A percentile compares a stretch with the other conserved stretches of the same genome.
Evolutionary conservation across 2,888 invertebrate genomes (phyloP).

Genomic region (Uloborus plumipes): DNA sequence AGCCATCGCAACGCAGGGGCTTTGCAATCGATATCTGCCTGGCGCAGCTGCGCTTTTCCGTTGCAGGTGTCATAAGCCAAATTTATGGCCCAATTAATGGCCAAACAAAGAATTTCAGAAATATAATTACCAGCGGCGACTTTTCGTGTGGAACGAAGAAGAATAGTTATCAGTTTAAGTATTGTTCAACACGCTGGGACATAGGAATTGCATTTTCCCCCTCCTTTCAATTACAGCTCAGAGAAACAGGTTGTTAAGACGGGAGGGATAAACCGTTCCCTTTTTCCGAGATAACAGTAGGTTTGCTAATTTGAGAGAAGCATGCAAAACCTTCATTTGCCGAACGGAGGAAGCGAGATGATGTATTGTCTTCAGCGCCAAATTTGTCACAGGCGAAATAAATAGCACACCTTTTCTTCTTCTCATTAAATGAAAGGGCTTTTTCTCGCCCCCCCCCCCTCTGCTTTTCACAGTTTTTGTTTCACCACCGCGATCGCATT

Average conservation of each 20-base stretch:
- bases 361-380: slow-evolving; percentile 49
- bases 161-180: slow-evolving; percentile 64
- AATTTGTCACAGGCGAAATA: slow-evolving; percentile 51
- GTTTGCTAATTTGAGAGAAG: slow-evolving; percentile 60
- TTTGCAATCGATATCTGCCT: slow-evolving; percentile 45
- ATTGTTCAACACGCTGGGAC: slow-evolving; percentile 52
- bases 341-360: slow-evolving; percentile 34
- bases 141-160: slow-evolving; percentile 57
- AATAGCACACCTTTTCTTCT: slow-evolving; percentile 25
- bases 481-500: too few species aligned
- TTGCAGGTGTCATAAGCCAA: slow-evolving; percentile 60
- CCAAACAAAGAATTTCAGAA: slow-evolving; percentile 60
- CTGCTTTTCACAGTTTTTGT: neutral
- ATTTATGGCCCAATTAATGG: slow-evolving; percentile 61
- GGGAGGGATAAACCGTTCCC: slow-evolving; percentile 9
- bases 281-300: slow-evolving; percentile 50
- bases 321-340: slow-evolving; percentile 63
- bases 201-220: slow-evolving; percentile 34
- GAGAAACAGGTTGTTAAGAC: slow-evolving; percentile 57
- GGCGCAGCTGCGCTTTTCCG: slow-evolving; percentile 55
- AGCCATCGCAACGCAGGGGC: slow-evolving; percentile 18
- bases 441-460: slow-evolving; percentile 2
- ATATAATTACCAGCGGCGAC: slow-evolving; percentile 60
- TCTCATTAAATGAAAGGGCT: slow-evolving; percentile 33
- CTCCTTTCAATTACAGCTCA: slow-evolving; percentile 57